Percentiles rank a stretch among this genome's conserved stretches.
Conservation (phyloP, 2,888 invertebrate species). For the Noctua pronuba region DNA sequence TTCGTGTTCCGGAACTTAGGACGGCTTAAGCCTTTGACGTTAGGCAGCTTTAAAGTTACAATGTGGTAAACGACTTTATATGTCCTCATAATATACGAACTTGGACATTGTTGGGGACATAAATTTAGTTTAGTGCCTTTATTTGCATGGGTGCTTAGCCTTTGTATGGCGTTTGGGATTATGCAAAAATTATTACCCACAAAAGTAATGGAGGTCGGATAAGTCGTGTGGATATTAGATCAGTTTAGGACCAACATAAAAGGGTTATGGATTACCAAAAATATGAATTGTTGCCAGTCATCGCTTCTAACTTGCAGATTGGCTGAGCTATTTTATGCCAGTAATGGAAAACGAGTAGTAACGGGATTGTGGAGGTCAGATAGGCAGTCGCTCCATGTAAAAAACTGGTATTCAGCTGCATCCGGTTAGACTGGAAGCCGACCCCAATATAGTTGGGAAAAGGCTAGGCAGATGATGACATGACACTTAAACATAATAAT, state of each 20-base stretch:
- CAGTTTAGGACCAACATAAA: conserved; percentile 23
- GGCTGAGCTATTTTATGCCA: neutral
- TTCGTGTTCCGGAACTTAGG: conserved; percentile 27
- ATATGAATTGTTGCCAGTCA: neutral
- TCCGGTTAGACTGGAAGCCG: too few relatives aligned
- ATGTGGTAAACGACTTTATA: conserved; percentile 61
- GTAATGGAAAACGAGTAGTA: neutral
- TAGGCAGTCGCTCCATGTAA: too few relatives aligned
- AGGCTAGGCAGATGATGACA: too few relatives aligned
- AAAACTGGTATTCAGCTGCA: too few relatives aligned
- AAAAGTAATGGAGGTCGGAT: conserved; percentile 35
- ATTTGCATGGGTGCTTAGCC: conserved; percentile 61
- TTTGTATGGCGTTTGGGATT: conserved; percentile 58
- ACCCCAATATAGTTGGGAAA: too few relatives aligned
- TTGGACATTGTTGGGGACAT: conserved; percentile 65
- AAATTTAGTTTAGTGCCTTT: conserved; percentile 66
- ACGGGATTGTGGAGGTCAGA: too few relatives aligned
- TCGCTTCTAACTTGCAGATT: neutral
- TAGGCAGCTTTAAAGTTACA: conserved; percentile 60
- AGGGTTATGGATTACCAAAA: conserved; percentile 15
- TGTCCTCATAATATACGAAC: conserved; percentile 61
- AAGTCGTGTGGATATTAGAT: conserved; percentile 38
- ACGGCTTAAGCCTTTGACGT: conserved; percentile 43
- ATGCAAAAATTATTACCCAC: conserved; percentile 60
- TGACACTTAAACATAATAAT: too few relatives aligned